phyloP scores from a whole-genome alignment of 2,888 invertebrate species.

The Antheraea assamensis region DNA sequence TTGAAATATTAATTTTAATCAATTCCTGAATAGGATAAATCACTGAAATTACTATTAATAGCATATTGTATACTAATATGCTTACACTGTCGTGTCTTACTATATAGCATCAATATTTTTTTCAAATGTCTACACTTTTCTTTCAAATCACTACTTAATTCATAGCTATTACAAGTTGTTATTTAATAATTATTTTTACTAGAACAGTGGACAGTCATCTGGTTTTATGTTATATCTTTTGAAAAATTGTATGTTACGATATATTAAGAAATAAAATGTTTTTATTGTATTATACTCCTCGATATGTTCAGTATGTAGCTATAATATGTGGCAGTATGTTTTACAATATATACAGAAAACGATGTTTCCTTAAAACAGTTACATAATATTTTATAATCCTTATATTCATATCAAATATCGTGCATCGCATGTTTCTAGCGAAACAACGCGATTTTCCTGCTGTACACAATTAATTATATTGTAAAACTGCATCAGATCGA shows the following conservation, averaged over 20 bases:
- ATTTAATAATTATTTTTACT: too few species aligned
- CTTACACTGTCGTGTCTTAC: too few species aligned
- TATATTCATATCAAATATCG: neutral
- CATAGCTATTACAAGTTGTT: too few species aligned
- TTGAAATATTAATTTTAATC: neutral
- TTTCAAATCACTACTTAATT: too few species aligned
- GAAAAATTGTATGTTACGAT: neutral
- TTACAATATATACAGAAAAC: neutral
- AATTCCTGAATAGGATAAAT: neutral
- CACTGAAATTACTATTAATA: neutral
- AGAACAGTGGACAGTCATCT: neutral
- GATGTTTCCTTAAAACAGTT: neutral
- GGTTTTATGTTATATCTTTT: neutral
- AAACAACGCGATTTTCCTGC: neutral
- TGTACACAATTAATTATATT: neutral
- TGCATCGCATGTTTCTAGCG: neutral
- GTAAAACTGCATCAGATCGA: neutral
- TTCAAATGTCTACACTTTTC: too few species aligned
- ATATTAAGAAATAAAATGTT: neutral
- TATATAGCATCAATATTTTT: too few species aligned
- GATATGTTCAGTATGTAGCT: neutral
- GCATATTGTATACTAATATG: too few species aligned
- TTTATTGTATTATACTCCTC: neutral
- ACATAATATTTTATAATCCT: neutral
- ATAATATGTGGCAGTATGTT: neutral